Conservation (phyloP, 2,797 vertebrate genomes). For the Chaetophractus vellerosus region DNA sequence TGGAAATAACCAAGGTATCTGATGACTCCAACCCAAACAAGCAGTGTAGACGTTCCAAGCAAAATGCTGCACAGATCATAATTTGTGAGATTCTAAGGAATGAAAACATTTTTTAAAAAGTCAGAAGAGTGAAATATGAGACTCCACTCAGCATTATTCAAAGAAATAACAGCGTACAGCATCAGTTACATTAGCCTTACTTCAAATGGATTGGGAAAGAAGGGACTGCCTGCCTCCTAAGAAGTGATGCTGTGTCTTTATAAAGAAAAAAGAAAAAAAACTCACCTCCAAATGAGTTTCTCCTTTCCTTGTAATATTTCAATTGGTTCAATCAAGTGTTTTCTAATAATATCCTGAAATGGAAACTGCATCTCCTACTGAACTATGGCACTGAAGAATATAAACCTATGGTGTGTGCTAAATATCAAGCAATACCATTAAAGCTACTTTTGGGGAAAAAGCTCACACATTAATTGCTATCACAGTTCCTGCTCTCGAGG, state of each 20-base stretch:
- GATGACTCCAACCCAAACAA: conserved; percentile 98
- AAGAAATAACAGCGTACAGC: not conserved
- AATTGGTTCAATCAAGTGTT: not conserved
- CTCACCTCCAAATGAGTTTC: not conserved
- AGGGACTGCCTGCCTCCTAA: not conserved
- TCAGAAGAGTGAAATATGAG: conserved; percentile 56
- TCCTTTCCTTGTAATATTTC: not conserved
- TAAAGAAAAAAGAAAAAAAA: not conserved
- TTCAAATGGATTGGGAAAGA: not conserved
- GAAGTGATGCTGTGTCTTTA: not conserved
- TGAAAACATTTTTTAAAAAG: not conserved
- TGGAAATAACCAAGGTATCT: conserved; percentile 98
- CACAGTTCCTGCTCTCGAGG: not conserved
- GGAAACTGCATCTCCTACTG: not conserved
- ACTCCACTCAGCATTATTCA: not conserved
- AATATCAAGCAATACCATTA: not conserved
- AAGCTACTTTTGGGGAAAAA: not conserved
- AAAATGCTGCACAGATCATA: conserved; percentile 99
- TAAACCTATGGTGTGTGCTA: conserved; percentile 9
- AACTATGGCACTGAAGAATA: not conserved
- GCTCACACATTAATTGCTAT: not conserved
- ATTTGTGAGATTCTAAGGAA: conserved; percentile 94
- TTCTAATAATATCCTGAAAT: conserved; percentile 17
- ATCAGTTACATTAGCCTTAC: not conserved
- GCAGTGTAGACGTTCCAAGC: conserved; percentile 96